Percentiles rank a stretch among this genome's conserved stretches.
These are phyloP conservation scores for Cantharis rufa DNA, from an alignment of 2,888 invertebrate genomes.

Conservation along the genomic window DNA sequence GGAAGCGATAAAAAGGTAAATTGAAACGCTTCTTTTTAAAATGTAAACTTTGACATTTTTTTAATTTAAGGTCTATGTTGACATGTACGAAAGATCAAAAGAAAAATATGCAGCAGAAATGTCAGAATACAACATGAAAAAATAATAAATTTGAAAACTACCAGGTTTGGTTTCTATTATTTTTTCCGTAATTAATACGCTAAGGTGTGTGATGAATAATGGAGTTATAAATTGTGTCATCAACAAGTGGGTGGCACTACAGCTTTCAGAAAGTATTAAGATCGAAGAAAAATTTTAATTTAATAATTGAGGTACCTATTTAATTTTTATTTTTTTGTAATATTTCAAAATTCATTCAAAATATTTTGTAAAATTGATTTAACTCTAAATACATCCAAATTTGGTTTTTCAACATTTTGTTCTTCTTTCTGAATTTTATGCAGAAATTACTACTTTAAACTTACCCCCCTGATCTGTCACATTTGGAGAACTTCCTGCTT, in stretches of 20 bases:
- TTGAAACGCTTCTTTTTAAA: not conserved
- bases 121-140: constrained; percentile 64
- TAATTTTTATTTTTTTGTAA: not conserved
- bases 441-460: not conserved
- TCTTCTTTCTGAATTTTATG: not conserved
- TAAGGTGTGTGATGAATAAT: not conserved
- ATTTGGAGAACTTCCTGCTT: too few species aligned
- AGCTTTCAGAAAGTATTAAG: not conserved
- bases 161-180: not conserved
- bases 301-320: not conserved
- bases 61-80: constrained; percentile 67
- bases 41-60: not conserved
- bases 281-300: not conserved
- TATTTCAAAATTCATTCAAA: not conserved
- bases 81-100: constrained; percentile 73
- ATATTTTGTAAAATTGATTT: not conserved
- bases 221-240: not conserved
- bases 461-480: too few species aligned
- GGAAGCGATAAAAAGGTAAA: constrained; percentile 72
- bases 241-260: not conserved
- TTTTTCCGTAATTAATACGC: not conserved
- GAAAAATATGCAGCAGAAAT: constrained; percentile 78
- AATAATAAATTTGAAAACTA: constrained; percentile 35
- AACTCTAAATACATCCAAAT: not conserved
- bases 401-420: not conserved